phyloP scores from a whole-genome alignment of 1,140 invertebrate genomes.

The Brachionus sp. region DNA sequence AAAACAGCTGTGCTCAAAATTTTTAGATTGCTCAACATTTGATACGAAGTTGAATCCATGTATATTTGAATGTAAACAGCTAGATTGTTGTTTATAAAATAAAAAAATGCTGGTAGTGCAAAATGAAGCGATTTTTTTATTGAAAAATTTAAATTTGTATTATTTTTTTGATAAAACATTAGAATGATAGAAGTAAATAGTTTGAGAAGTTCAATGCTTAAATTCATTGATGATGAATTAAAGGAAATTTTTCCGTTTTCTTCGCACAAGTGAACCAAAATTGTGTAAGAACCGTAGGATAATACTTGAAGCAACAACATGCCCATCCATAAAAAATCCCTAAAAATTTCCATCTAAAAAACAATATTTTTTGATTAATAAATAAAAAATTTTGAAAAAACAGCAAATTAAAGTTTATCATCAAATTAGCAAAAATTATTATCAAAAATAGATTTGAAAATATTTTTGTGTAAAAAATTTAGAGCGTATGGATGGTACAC shows the following conservation, averaged over 20 bases:
- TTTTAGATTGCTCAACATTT: slow-evolving; percentile 57
- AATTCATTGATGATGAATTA: slow-evolving; percentile 53
- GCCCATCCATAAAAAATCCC: not conserved
- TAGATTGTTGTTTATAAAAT: slow-evolving; percentile 56
- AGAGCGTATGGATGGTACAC: no score
- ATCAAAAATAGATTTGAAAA: no score
- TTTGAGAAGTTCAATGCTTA: slow-evolving; percentile 55
- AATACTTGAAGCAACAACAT: slow-evolving; percentile 49
- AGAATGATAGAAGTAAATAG: slow-evolving; percentile 47
- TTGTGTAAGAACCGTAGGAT: slow-evolving; percentile 56
- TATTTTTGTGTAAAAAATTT: no score
- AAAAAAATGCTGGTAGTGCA: slow-evolving; percentile 54
- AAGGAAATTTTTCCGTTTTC: slow-evolving; percentile 55
- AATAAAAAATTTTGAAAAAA: no score
- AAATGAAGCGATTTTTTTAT: slow-evolving; percentile 49
- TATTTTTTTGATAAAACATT: slow-evolving; percentile 41
- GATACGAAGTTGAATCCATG: slow-evolving; percentile 60
- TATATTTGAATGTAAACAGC: slow-evolving; percentile 56
- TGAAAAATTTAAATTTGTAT: slow-evolving; percentile 48
- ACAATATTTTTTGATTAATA: no score
- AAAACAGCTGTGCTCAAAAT: slow-evolving; percentile 56
- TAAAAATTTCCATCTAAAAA: not conserved
- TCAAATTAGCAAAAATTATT: no score
- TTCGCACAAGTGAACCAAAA: slow-evolving; percentile 56
- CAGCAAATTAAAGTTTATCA: no score